Evolutionary conservation across 2,888 invertebrate species (phyloP).

Genomic region (Helicoverpa assulta): DNA sequence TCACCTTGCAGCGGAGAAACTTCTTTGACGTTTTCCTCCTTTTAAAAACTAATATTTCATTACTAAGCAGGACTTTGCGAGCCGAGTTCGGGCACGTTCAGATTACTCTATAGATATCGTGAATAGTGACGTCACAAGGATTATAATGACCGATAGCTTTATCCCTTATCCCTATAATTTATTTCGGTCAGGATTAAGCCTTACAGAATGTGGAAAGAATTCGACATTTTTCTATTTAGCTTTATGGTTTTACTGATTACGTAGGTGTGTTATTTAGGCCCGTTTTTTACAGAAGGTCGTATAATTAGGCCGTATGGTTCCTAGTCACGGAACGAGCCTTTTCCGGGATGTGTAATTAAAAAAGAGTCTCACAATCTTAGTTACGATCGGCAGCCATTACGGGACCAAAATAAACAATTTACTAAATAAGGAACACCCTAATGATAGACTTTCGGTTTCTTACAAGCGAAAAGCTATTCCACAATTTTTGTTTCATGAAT

Average conservation of each 20-base stretch:
- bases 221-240: conserved; percentile 36
- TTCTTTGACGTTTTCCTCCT: conserved; percentile 34
- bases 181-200: conserved; percentile 54
- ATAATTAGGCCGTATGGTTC: neutral
- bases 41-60: conserved; percentile 55
- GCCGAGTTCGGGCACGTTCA: conserved; percentile 31
- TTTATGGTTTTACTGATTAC: conserved; percentile 31
- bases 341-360: neutral
- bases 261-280: neutral
- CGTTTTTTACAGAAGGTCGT: neutral
- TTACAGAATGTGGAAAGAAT: conserved; percentile 35
- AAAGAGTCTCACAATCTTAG: neutral
- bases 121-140: conserved; percentile 55
- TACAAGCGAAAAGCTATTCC: no score
- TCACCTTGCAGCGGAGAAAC: conserved; percentile 22
- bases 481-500: no score
- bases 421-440: no score
- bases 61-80: conserved; percentile 23
- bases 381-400: no score
- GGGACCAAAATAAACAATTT: no score
- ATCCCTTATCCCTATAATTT: conserved; percentile 57
- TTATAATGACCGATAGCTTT: conserved; percentile 63
- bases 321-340: neutral
- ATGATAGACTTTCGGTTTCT: no score
- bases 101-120: conserved; percentile 56